Evolutionary conservation across 1,140 invertebrate genomes (phyloP).

Genomic region (Bicyclus anynana): DNA sequence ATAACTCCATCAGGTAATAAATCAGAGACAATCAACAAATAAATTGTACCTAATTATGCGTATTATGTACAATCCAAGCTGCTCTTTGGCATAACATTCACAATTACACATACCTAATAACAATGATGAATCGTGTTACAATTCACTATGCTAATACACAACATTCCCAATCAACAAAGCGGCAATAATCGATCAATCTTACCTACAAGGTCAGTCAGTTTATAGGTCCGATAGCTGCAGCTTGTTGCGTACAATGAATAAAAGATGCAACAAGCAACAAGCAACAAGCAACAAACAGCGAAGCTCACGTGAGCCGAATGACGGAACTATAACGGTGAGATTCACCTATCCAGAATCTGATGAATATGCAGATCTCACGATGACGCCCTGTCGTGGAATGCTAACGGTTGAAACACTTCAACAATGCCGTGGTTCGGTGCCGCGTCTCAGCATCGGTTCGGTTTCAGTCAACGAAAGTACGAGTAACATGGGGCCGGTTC

Average conservation of each 20-base stretch:
- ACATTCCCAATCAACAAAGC: neutral
- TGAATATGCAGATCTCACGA: conserved; percentile 65
- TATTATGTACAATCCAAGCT: neutral
- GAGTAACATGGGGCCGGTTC: neutral
- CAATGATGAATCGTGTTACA: too few species aligned
- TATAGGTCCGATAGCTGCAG: conserved; percentile 18
- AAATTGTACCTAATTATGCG: too few species aligned
- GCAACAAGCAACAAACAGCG: conserved; percentile 29
- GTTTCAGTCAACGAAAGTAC: neutral
- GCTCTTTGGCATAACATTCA: neutral
- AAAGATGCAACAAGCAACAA: conserved; percentile 31
- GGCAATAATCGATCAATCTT: neutral
- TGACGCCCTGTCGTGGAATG: conserved; percentile 61
- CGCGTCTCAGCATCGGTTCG: conserved; percentile 29
- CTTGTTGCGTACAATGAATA: conserved; percentile 49
- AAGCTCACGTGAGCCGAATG: conserved; percentile 49
- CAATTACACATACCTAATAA: neutral
- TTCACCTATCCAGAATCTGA: conserved; percentile 53
- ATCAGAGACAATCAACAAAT: too few species aligned
- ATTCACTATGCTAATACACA: too few species aligned
- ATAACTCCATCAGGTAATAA: too few species aligned
- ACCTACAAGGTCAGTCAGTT: conserved; percentile 24
- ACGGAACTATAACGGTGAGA: conserved; percentile 50
- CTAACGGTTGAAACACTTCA: conserved; percentile 66
- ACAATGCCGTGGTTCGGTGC: conserved; percentile 33